Evolutionary conservation across 2,888 invertebrate species (phyloP).

Genomic region (Drosophila rellima): DNA sequence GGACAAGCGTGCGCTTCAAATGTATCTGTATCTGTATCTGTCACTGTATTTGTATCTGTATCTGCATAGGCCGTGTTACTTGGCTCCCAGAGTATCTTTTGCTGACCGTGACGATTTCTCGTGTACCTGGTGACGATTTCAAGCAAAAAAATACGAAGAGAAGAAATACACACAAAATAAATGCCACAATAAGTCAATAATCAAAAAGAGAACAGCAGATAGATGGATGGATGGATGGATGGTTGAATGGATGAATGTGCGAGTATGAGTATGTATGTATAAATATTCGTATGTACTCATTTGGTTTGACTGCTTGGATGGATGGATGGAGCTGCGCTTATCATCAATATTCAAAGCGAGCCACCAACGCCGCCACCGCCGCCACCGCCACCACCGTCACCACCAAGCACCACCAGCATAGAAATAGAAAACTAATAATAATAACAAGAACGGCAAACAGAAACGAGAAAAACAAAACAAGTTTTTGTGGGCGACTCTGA

Average conservation of each 20-base stretch:
- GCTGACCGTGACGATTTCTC: slow-evolving; percentile 75
- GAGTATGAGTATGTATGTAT: slow-evolving; percentile 27
- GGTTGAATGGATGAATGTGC: slow-evolving; percentile 12
- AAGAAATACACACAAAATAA: slow-evolving; percentile 42
- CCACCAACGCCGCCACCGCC: slow-evolving; percentile 72
- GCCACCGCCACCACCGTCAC: slow-evolving; percentile 64
- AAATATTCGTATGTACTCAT: slow-evolving; percentile 35
- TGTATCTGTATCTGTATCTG: slow-evolving; percentile 65
- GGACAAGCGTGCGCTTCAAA: slow-evolving; percentile 81
- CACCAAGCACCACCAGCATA: slow-evolving; percentile 58
- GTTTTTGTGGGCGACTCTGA: slow-evolving; percentile 59
- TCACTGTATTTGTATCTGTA: slow-evolving; percentile 40
- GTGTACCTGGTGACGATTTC: slow-evolving; percentile 71
- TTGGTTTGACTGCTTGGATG: slow-evolving; percentile 27
- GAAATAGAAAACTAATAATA: slow-evolving; percentile 74
- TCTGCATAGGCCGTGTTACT: slow-evolving; percentile 67
- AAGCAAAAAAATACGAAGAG: slow-evolving; percentile 34
- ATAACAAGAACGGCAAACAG: slow-evolving; percentile 79
- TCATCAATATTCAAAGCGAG: slow-evolving; percentile 82
- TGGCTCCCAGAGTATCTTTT: slow-evolving; percentile 57
- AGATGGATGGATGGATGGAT: slow-evolving; percentile 27
- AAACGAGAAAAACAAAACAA: slow-evolving; percentile 64
- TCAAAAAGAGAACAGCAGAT: slow-evolving; percentile 59
- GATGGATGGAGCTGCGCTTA: slow-evolving; percentile 63
- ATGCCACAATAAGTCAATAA: slow-evolving; percentile 78